A percentile compares a stretch with the other conserved stretches of the same genome.
Conservation (phyloP, 2,797 vertebrate genomes). For the Parauchenoglanis punctatus region DNA sequence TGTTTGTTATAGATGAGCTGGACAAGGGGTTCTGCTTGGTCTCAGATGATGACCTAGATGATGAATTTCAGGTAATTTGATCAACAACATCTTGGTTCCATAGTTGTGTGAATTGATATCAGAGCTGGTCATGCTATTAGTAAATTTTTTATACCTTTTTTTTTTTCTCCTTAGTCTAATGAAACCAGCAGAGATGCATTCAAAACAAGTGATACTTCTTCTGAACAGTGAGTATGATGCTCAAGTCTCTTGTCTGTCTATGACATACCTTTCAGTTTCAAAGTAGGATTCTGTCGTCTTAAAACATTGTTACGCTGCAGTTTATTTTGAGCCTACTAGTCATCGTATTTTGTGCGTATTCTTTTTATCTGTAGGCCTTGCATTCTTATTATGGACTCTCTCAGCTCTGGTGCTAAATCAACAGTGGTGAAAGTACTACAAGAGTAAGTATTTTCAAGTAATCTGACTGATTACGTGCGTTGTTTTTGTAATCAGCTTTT, state of each 20-base stretch:
- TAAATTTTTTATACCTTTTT: background rate
- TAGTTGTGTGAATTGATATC: background rate
- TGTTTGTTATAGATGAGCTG: conserved; percentile 18
- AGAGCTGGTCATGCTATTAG: background rate
- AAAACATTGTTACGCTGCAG: background rate
- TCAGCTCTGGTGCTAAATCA: conserved; percentile 77
- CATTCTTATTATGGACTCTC: conserved; percentile 87
- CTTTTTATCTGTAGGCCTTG: conserved; percentile 73
- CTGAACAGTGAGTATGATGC: conserved; percentile 41
- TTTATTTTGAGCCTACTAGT: background rate
- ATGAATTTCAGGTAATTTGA: conserved; percentile 39
- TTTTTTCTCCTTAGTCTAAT: conserved; percentile 12
- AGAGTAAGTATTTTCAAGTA: conserved; percentile 76
- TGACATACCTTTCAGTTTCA: background rate
- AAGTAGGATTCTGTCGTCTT: background rate
- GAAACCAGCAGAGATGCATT: background rate
- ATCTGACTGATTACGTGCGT: background rate
- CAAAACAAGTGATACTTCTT: background rate
- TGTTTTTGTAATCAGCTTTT: background rate
- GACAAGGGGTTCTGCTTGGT: conserved; percentile 16
- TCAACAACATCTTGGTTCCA: background rate
- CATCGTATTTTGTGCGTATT: background rate
- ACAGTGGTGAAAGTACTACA: conserved; percentile 82
- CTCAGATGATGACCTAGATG: conserved; percentile 43
- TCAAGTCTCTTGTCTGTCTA: background rate